Percentiles rank a stretch among this genome's conserved stretches.
These are phyloP conservation scores for Ictalurus punctatus DNA, from an alignment of 2,113 vertebrate genomes.

Conservation along the genomic window DNA sequence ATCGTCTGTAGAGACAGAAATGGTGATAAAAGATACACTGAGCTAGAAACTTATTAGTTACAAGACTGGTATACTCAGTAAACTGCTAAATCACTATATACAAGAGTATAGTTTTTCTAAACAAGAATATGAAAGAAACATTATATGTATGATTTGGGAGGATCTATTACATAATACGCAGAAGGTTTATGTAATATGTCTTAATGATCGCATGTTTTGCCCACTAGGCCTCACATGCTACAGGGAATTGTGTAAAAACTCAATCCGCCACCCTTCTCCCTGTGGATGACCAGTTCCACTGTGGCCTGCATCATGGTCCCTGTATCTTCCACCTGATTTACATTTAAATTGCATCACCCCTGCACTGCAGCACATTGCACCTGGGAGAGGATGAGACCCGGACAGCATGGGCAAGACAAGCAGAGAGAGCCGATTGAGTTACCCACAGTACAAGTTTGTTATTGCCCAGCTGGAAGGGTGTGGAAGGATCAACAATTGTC, in stretches of 20 bases:
- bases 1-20: background rate
- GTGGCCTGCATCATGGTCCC: slow-evolving; percentile 56
- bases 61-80: background rate
- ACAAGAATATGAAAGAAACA: background rate
- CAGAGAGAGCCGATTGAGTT: background rate
- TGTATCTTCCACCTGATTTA: slow-evolving; percentile 64
- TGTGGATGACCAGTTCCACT: slow-evolving; percentile 57
- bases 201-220: background rate
- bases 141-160: no score
- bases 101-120: background rate
- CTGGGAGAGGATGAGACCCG: slow-evolving; percentile 42
- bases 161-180: background rate
- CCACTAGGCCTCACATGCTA: background rate
- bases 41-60: background rate
- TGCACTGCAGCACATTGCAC: slow-evolving; percentile 56
- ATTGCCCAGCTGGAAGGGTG: slow-evolving; percentile 10
- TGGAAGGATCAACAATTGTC: background rate
- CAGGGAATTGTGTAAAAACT: background rate
- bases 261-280: background rate
- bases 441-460: background rate
- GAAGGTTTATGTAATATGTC: background rate
- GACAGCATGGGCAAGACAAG: background rate
- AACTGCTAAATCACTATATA: background rate
- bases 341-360: slow-evolving; percentile 73
- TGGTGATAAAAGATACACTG: background rate